phyloP scores from a whole-genome alignment of 2,888 invertebrate species.

The Chironomus riparius region DNA sequence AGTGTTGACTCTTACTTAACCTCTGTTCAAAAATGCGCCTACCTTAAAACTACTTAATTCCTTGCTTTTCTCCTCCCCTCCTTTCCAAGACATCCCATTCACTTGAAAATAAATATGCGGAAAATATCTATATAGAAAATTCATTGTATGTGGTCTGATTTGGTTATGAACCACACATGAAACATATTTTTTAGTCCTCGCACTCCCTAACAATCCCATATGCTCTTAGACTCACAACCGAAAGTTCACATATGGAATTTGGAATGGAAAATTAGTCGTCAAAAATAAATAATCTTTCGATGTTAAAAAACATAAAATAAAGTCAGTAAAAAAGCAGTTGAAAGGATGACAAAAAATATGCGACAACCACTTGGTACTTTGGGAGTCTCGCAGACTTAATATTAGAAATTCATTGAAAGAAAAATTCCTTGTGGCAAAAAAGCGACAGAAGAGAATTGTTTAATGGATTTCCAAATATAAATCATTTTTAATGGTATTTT shows the following conservation, averaged over 20 bases:
- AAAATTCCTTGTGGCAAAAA: neutral
- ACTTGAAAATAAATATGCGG: too few relatives aligned
- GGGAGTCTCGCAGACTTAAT: neutral
- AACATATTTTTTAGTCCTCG: neutral
- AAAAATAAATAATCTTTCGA: neutral
- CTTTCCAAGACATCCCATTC: too few relatives aligned
- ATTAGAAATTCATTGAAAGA: neutral
- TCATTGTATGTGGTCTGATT: neutral
- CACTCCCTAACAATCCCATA: neutral
- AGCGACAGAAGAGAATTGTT: neutral
- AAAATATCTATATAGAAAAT: neutral
- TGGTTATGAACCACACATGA: neutral
- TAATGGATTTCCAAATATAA: constrained; percentile 24
- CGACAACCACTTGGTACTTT: neutral
- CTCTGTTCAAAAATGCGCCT: too few relatives aligned
- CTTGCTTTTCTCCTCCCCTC: too few relatives aligned
- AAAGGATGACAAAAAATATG: neutral
- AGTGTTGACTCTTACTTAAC: too few relatives aligned
- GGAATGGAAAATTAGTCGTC: constrained; percentile 21
- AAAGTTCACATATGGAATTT: constrained; percentile 1
- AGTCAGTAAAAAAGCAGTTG: neutral
- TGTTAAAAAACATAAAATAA: neutral
- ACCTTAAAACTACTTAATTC: too few relatives aligned
- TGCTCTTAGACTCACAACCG: neutral
- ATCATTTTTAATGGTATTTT: constrained; percentile 27